Evolutionary conservation across 2,888 invertebrate genomes (phyloP).

Genomic region (Theristus sp.): DNA sequence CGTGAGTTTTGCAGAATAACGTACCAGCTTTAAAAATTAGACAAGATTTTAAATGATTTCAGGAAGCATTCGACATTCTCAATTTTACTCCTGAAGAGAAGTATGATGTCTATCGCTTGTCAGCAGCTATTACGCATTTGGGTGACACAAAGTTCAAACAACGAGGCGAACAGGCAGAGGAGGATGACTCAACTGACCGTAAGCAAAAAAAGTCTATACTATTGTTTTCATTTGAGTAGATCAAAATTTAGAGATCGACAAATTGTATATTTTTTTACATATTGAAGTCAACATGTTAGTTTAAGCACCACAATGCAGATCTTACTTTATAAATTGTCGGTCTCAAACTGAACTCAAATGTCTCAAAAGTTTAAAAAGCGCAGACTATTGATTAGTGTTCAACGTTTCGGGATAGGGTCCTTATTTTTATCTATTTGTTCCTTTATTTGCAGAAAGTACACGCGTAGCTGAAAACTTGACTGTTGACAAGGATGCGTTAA

Average conservation of each 20-base stretch:
- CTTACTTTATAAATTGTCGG: no score
- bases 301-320: no score
- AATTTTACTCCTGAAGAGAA: conserved; percentile 93
- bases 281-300: no score
- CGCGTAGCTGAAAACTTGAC: conserved; percentile 15
- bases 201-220: no score
- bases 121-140: conserved; percentile 94
- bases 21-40: background rate
- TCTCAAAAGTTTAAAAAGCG: no score
- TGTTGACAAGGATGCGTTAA: conserved; percentile 19
- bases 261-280: no score
- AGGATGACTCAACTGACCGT: conserved; percentile 44
- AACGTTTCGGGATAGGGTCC: no score
- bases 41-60: conserved; percentile 6
- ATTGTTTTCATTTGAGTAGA: no score
- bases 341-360: no score
- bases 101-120: conserved; percentile 85
- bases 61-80: conserved; percentile 97
- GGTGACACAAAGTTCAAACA: conserved; percentile 99
- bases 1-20: conserved; percentile 4
- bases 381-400: no score
- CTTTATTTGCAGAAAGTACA: background rate
- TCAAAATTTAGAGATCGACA: no score
- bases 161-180: conserved; percentile 96
- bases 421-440: background rate